Conservation (phyloP, 2,113 vertebrate species). For the Himantopus leucocephalus region DNA sequence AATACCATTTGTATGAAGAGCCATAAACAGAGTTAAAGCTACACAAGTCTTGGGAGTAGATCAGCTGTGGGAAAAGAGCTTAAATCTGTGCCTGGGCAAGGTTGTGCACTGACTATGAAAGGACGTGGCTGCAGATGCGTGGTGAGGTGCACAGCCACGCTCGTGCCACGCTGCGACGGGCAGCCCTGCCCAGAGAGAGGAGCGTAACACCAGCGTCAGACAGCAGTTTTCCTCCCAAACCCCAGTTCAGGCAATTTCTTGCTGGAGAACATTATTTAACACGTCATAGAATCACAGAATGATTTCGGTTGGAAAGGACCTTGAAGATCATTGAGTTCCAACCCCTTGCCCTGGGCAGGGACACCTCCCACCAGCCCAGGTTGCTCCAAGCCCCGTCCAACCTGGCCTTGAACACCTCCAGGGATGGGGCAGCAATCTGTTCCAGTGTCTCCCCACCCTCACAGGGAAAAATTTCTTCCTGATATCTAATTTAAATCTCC, state of each 20-base stretch:
- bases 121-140: fast-evolving
- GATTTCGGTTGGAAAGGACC: too few relatives aligned
- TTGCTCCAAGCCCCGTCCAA: too few relatives aligned
- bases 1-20: background rate
- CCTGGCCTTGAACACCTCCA: too few relatives aligned
- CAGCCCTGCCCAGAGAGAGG: background rate
- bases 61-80: background rate
- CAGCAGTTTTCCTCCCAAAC: background rate
- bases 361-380: too few relatives aligned
- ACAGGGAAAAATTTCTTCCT: too few relatives aligned
- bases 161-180: background rate
- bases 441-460: too few relatives aligned
- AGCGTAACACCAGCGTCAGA: fast-evolving
- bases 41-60: background rate
- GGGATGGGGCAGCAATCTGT: too few relatives aligned
- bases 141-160: background rate
- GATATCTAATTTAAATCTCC: too few relatives aligned
- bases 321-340: too few relatives aligned
- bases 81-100: too few relatives aligned
- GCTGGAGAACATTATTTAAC: background rate
- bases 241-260: background rate
- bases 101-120: fast-evolving
- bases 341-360: too few relatives aligned
- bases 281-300: too few relatives aligned
- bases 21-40: background rate